Percentiles rank a stretch among this genome's conserved stretches.
Evolutionary conservation across 35 echinoderm and acorn worm species (phyloP).

Genomic region (Heliocidaris tuberculata): DNA sequence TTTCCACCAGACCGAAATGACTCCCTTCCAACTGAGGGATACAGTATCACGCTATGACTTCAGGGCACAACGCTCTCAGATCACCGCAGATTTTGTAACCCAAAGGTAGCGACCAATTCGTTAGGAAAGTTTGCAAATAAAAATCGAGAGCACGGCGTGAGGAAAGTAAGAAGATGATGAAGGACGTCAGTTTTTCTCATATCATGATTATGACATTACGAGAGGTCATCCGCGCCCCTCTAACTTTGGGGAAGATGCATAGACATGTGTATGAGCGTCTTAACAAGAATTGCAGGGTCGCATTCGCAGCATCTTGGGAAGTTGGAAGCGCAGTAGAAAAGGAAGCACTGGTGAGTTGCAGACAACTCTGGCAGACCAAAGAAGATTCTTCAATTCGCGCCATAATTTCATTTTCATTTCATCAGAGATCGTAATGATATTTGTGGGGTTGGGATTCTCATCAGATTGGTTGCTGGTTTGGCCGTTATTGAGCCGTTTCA

Average conservation of each 20-base stretch:
- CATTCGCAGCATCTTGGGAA: neutral
- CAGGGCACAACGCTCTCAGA: neutral
- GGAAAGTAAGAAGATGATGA: neutral
- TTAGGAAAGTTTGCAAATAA: conserved; percentile 21
- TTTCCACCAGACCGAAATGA: neutral
- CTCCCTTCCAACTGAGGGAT: neutral
- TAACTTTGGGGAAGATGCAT: neutral
- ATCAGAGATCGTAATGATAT: conserved; percentile 37
- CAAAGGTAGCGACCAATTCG: conserved; percentile 35
- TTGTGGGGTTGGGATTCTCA: conserved; percentile 20
- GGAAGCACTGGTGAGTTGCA: neutral
- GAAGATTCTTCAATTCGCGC: neutral
- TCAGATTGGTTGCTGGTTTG: neutral
- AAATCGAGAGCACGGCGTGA: neutral
- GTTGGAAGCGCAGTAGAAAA: neutral
- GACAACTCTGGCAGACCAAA: neutral
- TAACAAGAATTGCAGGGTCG: neutral
- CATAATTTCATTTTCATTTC: conserved; percentile 51
- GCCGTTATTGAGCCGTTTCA: neutral
- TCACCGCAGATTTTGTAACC: conserved; percentile 35
- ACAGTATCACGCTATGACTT: neutral
- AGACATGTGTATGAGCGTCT: neutral
- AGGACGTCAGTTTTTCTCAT: neutral
- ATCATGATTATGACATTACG: neutral
- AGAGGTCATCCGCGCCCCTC: neutral